phyloP scores from a whole-genome alignment of 2,113 vertebrate genomes.

The Anoplopoma fimbria region DNA sequence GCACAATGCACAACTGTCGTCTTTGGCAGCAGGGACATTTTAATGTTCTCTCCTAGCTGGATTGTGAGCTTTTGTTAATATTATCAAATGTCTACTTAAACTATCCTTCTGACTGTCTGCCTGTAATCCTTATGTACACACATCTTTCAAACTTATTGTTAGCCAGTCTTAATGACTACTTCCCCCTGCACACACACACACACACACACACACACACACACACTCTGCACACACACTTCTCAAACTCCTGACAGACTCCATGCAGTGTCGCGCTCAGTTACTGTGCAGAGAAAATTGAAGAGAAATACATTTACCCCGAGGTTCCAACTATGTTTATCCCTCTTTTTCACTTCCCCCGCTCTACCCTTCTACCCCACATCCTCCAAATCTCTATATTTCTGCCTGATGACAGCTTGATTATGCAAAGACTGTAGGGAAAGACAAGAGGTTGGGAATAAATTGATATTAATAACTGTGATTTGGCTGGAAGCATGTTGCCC shows the following conservation, averaged over 20 bases:
- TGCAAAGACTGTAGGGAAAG: slow-evolving; percentile 65
- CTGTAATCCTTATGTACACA: neutral
- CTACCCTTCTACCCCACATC: slow-evolving; percentile 19
- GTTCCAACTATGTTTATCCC: slow-evolving; percentile 49
- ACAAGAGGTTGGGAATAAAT: slow-evolving; percentile 67
- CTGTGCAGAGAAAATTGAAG: slow-evolving; percentile 43
- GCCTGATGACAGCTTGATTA: slow-evolving; percentile 76
- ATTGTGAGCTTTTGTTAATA: slow-evolving; percentile 26
- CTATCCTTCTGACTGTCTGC: neutral
- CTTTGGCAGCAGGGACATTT: slow-evolving; percentile 43
- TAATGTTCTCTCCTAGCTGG: slow-evolving; percentile 15
- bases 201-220: neutral
- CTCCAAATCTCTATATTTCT: slow-evolving; percentile 50
- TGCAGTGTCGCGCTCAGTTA: slow-evolving; percentile 27
- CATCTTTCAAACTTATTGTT: slow-evolving; percentile 4
- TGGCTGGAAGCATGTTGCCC: slow-evolving; percentile 66
- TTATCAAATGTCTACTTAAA: slow-evolving; percentile 21
- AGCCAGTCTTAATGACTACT: slow-evolving; percentile 13
- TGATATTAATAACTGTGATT: slow-evolving; percentile 78
- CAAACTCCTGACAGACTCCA: slow-evolving; percentile 33
- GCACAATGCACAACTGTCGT: slow-evolving; percentile 44
- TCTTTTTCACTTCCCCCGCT: slow-evolving; percentile 7
- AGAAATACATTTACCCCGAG: slow-evolving; percentile 46
- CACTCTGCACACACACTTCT: slow-evolving; percentile 24
- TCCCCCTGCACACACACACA: neutral